phyloP scores from a whole-genome alignment of 1,140 invertebrate genomes.

The Heliconius melpomene region DNA sequence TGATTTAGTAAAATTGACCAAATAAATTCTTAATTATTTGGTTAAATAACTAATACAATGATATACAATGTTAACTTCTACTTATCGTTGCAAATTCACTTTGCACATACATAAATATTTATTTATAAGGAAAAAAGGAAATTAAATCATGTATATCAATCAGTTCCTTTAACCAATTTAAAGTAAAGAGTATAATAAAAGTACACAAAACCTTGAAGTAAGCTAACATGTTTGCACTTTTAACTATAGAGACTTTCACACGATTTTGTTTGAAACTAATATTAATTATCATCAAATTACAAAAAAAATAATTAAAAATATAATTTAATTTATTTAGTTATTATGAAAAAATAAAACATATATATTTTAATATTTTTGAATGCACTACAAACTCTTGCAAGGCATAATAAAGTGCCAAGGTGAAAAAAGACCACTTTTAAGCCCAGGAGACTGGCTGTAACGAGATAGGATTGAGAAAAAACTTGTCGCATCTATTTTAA shows the following conservation, averaged over 20 bases:
- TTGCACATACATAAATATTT: neutral
- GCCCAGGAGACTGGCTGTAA: slow-evolving; percentile 35
- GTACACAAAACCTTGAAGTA: slow-evolving; percentile 11
- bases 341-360: too few species aligned
- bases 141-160: neutral
- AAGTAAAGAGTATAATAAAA: neutral
- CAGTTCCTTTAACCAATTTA: neutral
- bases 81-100: too few species aligned
- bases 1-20: neutral
- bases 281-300: neutral
- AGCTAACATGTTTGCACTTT: neutral
- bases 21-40: too few species aligned
- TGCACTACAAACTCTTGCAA: neutral
- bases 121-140: neutral
- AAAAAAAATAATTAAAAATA: neutral
- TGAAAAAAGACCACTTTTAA: slow-evolving; percentile 34
- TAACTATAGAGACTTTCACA: slow-evolving; percentile 1
- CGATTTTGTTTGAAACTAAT: neutral
- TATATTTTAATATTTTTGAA: neutral
- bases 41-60: too few species aligned
- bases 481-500: slow-evolving; percentile 23
- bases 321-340: too few species aligned
- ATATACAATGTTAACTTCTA: too few species aligned
- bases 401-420: slow-evolving; percentile 15
- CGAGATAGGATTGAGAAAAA: slow-evolving; percentile 36